These are phyloP conservation scores for Stegostoma tigrinum DNA, from an alignment of 2,113 vertebrate species.

Conservation along the genomic window DNA sequence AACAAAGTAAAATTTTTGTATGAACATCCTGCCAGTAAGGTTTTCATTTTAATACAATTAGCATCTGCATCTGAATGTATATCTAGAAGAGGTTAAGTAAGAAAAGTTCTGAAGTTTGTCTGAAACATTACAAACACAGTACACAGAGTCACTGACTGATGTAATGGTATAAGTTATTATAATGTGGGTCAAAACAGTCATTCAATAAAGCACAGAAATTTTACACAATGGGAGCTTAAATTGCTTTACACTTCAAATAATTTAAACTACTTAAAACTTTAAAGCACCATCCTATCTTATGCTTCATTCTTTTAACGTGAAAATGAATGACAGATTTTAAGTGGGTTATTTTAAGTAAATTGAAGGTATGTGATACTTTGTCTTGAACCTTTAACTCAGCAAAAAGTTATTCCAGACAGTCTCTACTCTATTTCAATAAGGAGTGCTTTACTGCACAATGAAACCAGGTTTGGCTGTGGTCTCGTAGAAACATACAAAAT, in stretches of 20 bases:
- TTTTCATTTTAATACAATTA: not conserved
- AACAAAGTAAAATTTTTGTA: not conserved
- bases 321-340: not conserved
- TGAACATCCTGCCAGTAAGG: not conserved
- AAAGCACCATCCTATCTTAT: not conserved
- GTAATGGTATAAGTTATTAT: not conserved
- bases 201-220: not conserved
- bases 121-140: not conserved
- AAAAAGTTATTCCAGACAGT: not conserved
- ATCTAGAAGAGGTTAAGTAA: not conserved
- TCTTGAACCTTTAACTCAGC: not conserved
- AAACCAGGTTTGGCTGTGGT: too few relatives aligned
- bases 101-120: not conserved
- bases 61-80: not conserved
- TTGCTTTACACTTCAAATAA: not conserved
- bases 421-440: not conserved
- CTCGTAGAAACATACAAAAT: too few relatives aligned
- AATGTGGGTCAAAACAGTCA: not conserved
- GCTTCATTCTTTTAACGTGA: not conserved
- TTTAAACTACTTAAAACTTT: not conserved
- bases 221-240: not conserved
- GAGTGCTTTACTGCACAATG: too few relatives aligned
- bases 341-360: not conserved
- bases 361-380: not conserved
- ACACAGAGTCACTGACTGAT: not conserved